Conservation (phyloP, 1,140 invertebrate genomes). For the Listronotus oregonensis region DNA sequence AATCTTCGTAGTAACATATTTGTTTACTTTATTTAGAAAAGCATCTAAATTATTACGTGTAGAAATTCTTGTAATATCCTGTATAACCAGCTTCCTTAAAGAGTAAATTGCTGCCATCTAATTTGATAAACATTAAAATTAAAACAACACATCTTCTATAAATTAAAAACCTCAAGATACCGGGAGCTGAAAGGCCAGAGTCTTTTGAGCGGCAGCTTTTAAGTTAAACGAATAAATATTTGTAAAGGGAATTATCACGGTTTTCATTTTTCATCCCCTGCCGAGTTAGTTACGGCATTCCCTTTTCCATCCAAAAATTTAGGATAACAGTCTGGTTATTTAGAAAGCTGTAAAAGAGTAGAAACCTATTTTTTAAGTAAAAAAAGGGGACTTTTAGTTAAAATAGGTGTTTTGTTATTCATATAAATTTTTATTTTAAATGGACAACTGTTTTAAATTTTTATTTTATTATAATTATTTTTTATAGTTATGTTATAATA, state of each 20-base stretch:
- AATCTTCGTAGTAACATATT: too few species aligned
- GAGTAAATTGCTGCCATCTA: constrained; percentile 1
- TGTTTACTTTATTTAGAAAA: too few species aligned
- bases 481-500: too few species aligned
- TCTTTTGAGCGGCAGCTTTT: constrained; percentile 27
- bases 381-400: too few species aligned
- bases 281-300: constrained; percentile 31
- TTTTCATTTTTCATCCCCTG: constrained; percentile 35
- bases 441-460: too few species aligned
- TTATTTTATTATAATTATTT: too few species aligned
- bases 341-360: constrained; percentile 16
- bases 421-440: too few species aligned
- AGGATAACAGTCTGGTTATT: constrained; percentile 21
- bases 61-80: neutral
- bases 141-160: constrained; percentile 20
- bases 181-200: constrained; percentile 6
- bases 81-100: neutral
- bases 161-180: constrained; percentile 24
- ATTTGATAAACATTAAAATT: constrained; percentile 23
- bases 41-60: too few species aligned
- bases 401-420: too few species aligned
- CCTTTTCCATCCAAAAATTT: constrained; percentile 30
- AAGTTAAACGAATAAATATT: constrained; percentile 36
- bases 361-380: constrained; percentile 29
- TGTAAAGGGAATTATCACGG: constrained; percentile 31